Conservation (phyloP, 2,888 invertebrate species). For the Quadroppia sp. region DNA sequence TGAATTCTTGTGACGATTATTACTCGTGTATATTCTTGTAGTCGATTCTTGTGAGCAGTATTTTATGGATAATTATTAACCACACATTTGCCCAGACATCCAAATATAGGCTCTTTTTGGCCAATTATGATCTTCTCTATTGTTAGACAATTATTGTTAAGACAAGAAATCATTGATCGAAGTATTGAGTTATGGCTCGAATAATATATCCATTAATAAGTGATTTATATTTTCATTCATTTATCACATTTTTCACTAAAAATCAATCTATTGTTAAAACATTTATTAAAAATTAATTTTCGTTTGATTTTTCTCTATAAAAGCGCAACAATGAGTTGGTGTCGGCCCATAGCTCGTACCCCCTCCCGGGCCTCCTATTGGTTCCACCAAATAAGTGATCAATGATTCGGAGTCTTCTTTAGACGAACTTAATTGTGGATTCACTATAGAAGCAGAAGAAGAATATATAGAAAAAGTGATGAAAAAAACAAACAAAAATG, state of each 20-base stretch:
- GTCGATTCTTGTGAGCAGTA: not conserved
- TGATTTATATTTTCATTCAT: not conserved
- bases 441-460: not conserved
- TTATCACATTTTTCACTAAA: not conserved
- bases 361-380: not conserved
- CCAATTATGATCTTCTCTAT: not conserved
- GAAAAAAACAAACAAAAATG: not conserved
- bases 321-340: conserved; percentile 6
- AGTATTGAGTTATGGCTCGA: not conserved
- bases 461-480: too few relatives aligned
- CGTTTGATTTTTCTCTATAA: not conserved
- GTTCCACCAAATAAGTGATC: conserved; percentile 27
- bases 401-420: conserved; percentile 26
- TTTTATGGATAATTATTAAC: conserved; percentile 2
- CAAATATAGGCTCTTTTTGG: not conserved
- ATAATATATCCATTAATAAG: too few relatives aligned
- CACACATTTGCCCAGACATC: not conserved
- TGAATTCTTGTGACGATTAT: not conserved
- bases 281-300: not conserved
- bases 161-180: not conserved
- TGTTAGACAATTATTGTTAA: not conserved
- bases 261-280: not conserved
- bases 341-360: not conserved
- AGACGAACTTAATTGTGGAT: conserved; percentile 2
- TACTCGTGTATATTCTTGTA: not conserved